Evolutionary conservation across 2,113 vertebrate genomes (phyloP), one percentile per base, ranked within the genome.

Genomic region (Melospiza georgiana): DNA sequence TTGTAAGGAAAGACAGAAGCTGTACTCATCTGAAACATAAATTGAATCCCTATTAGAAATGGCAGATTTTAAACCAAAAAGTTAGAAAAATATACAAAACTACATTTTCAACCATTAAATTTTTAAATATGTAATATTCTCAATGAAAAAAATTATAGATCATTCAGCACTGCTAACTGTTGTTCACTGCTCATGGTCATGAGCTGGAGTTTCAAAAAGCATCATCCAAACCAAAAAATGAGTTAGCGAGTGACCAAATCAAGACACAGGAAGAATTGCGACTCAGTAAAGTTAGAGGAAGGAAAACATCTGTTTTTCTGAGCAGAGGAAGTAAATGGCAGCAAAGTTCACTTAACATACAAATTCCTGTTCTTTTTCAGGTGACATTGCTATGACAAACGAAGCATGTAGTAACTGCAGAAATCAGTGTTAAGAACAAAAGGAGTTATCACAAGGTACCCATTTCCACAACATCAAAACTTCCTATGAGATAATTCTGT

Each of bases 181-280:
- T 73, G 4, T 15, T 28, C 48, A 37, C 4, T 49, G 31, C 15
- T 48, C 15, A 37, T n/a, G 25, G 6, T 65, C 31, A 46, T 28
- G 15, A 71, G 9, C 16, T 52, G 16, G 8, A 72, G 5, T 48
- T 76, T 72, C 41, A 67, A 57, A 65, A 46, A 61, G 27, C n/a
- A 46, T 51, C 24, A 33, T 71, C 35, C 17, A 15, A 57, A 27
- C 15, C 5, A 58, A 62, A 84, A 71, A 35, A 1, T 20, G 11
- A 55, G 20, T 59, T 44, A 44, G 11, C 35, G 17, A 54, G 58
- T 14, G 28, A 72, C 10, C 21, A 39, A 21, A 69, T 48, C 8
- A 48, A 62, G 43, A n/a, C 15, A n/a, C 4, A 31, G 16, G 41
- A 76, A 43, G 31, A 48, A 43, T 0, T 51, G 4, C 1, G 1